Evolutionary conservation across 2,113 vertebrate species (phyloP), one percentile per base, ranked within the genome.

Genomic region (Chaetodon trifascialis): DNA sequence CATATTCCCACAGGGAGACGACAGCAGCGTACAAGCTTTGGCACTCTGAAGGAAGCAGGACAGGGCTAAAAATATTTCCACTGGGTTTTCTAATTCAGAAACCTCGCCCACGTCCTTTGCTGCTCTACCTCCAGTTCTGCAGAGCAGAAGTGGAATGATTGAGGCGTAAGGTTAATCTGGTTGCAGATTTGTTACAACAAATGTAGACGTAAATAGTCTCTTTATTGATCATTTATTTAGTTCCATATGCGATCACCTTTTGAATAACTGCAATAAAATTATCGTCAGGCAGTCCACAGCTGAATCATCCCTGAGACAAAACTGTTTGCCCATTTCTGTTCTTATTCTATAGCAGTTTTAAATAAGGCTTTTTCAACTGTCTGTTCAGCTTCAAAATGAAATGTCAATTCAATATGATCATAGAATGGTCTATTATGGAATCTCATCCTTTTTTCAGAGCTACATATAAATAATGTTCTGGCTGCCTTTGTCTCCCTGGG

Each of bases 51-150:
- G 19, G 58, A 69, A 68, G 65, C 1, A 11, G 42, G 38, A 36
- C 17, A 11, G 38, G 30, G 63, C 36, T 59, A 80, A 82, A 85
- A 67, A 69, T 73, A 80, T 21, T 76, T 47, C 1, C 0, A 59
- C 42, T 64, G 25, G 34, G 34, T 51, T 80, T 70, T 76, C 42
- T 40, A 52, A 58, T 52, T 73, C 38, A 85, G 67, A 23, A 73
- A 65, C 17, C 30, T 56, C 14, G 17, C 44, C 44, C 21, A 11
- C 25, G 51, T 38, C 0, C 44, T 55, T 9, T 15, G 5, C 40
- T 56, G 23, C 1, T 25, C 16, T n/a, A 42, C n/a, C 51, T 12
- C 17, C 36, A 30, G 56, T 34, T 60, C 58, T 12, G 16, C 17
- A 23, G 44, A 52, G 21, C 14, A 21, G 40, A 15, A 11, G 11